Base-by-base conservation (phyloP, 2,797 vertebrate genomes). In the Channallabes apus region DNA sequence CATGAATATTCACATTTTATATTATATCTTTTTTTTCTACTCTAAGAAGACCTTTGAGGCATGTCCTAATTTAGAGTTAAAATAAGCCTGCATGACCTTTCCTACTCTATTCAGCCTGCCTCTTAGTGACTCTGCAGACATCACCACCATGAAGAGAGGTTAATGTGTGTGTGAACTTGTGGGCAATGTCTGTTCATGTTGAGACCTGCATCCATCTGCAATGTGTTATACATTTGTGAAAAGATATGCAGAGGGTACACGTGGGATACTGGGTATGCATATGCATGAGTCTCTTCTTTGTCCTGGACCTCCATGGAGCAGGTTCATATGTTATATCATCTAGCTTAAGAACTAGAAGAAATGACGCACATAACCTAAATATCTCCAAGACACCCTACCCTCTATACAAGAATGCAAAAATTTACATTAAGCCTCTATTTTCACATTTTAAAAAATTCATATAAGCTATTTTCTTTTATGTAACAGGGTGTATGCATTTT, bases 21-120 rank as follows among this genome's bases (percentile, higher is more conserved):
- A 76, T 76, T 38, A 8, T 46, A 67, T 12, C 15, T 32, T 24
- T 15, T 38, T 32, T 56, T 12, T 64, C 38, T 58, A 18, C 75
- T 58, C 64, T 84, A 80, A 88, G 73, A 76, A 89, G 62, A 76
- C 84, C 88, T 87, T 82, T 78, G 86, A 89, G 89, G 86, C 84
- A 62, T 88, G 89, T 86, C 89, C 89, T 88, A 82, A 87, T 89
- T 89, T 82, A 79, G 85, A 82, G 86, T 80, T 87, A 85, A 87
- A 89, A 88, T 87, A 85, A 87, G 82, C 35, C 81, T 56, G 56
- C 27, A 65, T 87, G 86, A 85, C 71, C 83, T 88, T 80, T 86
- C 75, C 73, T 67, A 15, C 79, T 85, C 79, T 54, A 69, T 73
- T 85, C 18, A 85, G 76, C 14, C 15, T 80, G 61, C 24, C 58